A percentile compares a stretch with the other conserved stretches of the same genome.
Evolutionary conservation across 1,140 invertebrate genomes (phyloP).

Genomic region (Meloidogyne chitwoodi): DNA sequence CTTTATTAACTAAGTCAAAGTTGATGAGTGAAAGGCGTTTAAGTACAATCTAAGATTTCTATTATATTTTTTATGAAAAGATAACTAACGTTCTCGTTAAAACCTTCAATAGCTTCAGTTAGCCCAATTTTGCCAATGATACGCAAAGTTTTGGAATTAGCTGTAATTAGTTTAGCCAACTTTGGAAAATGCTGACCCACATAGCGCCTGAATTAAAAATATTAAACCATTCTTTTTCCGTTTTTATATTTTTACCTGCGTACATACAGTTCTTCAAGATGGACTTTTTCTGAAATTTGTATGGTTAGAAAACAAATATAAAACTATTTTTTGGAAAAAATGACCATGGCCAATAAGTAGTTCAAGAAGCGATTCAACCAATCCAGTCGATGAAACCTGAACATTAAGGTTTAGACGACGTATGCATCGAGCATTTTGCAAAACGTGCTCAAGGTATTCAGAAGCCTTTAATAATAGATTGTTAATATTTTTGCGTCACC

Average conservation of each 20-base stretch:
- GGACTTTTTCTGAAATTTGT: conserved; percentile 43
- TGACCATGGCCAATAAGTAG: conserved; percentile 12
- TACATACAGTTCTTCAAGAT: conserved; percentile 39
- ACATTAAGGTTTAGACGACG: conserved; percentile 27
- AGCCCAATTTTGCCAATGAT: conserved; percentile 41
- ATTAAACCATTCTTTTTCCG: neutral
- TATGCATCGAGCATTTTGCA: conserved; percentile 11
- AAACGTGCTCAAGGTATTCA: conserved; percentile 24
- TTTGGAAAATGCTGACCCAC: conserved; percentile 38
- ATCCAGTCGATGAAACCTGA: conserved; percentile 17
- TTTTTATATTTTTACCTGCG: neutral
- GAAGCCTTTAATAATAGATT: conserved; percentile 4
- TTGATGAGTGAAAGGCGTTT: conserved; percentile 50
- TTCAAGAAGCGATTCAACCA: conserved; percentile 22
- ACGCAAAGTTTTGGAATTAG: conserved; percentile 38
- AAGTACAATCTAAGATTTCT: conserved; percentile 33
- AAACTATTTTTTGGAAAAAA: neutral
- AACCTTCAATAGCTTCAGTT: conserved; percentile 36
- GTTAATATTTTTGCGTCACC: neutral
- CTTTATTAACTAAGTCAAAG: conserved; percentile 37
- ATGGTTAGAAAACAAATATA: neutral
- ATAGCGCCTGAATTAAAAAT: conserved; percentile 25
- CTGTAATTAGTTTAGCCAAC: conserved; percentile 37
- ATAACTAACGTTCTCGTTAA: conserved; percentile 34
- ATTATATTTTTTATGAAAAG: neutral